Conservation (phyloP, 2,888 invertebrate species). For the Macroteleia sp. region DNA sequence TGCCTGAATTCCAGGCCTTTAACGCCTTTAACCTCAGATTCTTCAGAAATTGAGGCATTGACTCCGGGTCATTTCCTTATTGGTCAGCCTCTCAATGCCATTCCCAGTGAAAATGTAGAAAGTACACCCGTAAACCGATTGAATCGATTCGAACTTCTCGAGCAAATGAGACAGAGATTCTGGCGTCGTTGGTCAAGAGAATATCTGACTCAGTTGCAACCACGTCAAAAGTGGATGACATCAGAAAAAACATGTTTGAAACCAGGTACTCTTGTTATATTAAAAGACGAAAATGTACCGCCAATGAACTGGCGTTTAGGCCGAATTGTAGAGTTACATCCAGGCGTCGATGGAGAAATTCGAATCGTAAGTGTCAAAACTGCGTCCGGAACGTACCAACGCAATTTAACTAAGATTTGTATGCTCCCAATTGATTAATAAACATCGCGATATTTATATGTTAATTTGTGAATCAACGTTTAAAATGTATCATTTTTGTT, state of each 20-base stretch:
- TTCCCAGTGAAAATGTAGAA: constrained; percentile 59
- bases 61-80: constrained; percentile 70
- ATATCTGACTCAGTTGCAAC: constrained; percentile 41
- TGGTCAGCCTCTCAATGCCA: constrained; percentile 60
- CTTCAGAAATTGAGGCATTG: constrained; percentile 55
- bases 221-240: constrained; percentile 28
- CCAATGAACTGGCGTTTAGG: constrained; percentile 57
- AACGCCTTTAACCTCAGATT: constrained; percentile 59
- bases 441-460: background rate
- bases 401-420: constrained; percentile 58
- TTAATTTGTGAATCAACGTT: background rate
- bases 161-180: constrained; percentile 59
- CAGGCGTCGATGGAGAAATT: constrained; percentile 53
- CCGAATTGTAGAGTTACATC: constrained; percentile 37
- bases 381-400: constrained; percentile 39
- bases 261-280: constrained; percentile 33
- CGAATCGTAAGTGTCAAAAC: constrained; percentile 55
- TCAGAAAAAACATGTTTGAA: background rate
- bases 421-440: constrained; percentile 56
- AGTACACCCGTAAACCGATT: constrained; percentile 58
- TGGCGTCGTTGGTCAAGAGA: constrained; percentile 64
- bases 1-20: constrained; percentile 64
- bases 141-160: constrained; percentile 61
- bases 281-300: constrained; percentile 55
- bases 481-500: too few relatives aligned